Evolutionary conservation across 2,113 vertebrate species (phyloP), one percentile per base, ranked within the genome.

Genomic region (Urocynchramus pylzowi): DNA sequence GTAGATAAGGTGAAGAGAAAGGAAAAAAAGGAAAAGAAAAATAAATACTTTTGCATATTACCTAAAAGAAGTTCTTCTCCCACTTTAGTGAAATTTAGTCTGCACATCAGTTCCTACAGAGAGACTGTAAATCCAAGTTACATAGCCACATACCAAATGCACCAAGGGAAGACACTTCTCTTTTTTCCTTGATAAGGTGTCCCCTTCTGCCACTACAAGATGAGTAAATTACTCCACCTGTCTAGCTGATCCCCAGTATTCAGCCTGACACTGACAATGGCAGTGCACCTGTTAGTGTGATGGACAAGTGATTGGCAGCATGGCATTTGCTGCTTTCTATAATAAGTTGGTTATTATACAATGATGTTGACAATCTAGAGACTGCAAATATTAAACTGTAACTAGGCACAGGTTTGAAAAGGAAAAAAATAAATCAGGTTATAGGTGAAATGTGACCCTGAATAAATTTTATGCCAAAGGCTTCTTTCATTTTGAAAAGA

Each of bases 221-320:
- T 57, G 77, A 95, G 85, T 87, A 95, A 97, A 97, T 96, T 96
- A 95, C 88, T 97, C 70, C 79, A 97, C 71, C 81, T 97, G 92
- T 97, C 97, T 97, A 94, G 91, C 88, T 95, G 93, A 95, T 98
- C 94, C 82, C 91, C 63, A 63, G 73, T 88, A 92, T 89, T 96
- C 93, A 85, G 61, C 56, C 77, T 87, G 91, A 93, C 83, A 94
- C 67, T 96, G 95, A 97, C 93, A 97, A 96, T 96, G 95, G 96
- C 94, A 96, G 64, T 94, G 94, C 93, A 96, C 94, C 97, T 96
- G 91, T 96, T 98, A 97, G 93, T 45, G 54, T 97, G 97, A 98
- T 67, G 93, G 94, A 93, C 91, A 95, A 95, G 82, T 90, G 91
- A 97, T 86, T 96, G 91, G 92, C 88, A 97, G 75, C 44, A 73